Evolutionary conservation across 2,888 invertebrate species (phyloP).

Genomic region (Mamestra brassicae): DNA sequence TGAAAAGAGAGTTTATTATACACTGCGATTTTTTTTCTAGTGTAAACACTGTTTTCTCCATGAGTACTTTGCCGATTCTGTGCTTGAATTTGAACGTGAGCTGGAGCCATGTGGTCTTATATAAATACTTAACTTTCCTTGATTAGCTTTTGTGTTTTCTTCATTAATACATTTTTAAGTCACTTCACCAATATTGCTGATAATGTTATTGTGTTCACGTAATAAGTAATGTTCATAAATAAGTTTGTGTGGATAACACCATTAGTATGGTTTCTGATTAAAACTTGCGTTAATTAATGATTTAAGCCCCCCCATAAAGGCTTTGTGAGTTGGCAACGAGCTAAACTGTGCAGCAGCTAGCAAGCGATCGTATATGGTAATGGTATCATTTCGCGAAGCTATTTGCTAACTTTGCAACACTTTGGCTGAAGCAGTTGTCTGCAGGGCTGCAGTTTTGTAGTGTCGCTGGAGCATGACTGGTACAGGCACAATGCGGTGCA

Average conservation of each 20-base stretch:
- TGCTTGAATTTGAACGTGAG: too few species aligned
- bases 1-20: too few species aligned
- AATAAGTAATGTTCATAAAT: not conserved
- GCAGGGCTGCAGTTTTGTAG: slow-evolving; percentile 34
- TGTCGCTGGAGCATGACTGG: slow-evolving; percentile 3
- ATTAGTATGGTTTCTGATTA: not conserved
- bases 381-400: slow-evolving; percentile 50
- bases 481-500: not conserved
- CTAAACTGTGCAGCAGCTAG: slow-evolving; percentile 41
- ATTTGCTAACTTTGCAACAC: slow-evolving; percentile 55
- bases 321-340: slow-evolving; percentile 46
- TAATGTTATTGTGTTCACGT: not conserved
- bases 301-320: slow-evolving; percentile 16
- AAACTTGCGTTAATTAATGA: slow-evolving; percentile 39
- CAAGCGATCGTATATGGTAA: slow-evolving; percentile 52
- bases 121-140: too few species aligned
- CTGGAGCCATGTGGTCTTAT: too few species aligned
- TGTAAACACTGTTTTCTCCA: too few species aligned
- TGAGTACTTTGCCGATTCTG: too few species aligned
- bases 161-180: too few species aligned
- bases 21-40: too few species aligned
- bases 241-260: not conserved
- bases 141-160: too few species aligned
- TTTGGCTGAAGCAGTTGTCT: slow-evolving; percentile 37
- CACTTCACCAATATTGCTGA: not conserved